Evolutionary conservation across 2,888 invertebrate genomes (phyloP).

Genomic region (Elegia similella): DNA sequence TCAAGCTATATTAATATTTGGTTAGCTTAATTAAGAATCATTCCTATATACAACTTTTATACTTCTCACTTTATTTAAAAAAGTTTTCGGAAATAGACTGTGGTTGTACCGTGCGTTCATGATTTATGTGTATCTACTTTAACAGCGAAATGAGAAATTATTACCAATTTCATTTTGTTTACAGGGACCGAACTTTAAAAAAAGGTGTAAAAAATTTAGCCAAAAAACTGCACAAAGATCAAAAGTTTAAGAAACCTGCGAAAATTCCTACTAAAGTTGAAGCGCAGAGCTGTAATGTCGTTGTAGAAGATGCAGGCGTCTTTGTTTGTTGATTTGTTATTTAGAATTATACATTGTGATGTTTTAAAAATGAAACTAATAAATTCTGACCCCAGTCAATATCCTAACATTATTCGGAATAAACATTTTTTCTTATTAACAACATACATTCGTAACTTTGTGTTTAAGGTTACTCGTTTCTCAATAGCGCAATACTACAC

Average conservation of each 20-base stretch:
- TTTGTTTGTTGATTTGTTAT: constrained; percentile 45
- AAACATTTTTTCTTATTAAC: too few species aligned
- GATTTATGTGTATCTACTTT: background rate
- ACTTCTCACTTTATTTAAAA: too few species aligned
- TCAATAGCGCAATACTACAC: too few species aligned
- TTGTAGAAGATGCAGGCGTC: constrained; percentile 56
- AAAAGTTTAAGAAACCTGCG: constrained; percentile 34
- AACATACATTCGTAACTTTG: too few species aligned
- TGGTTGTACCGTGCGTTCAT: background rate
- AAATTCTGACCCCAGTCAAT: background rate
- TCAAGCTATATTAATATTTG: background rate
- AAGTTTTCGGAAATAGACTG: too few species aligned
- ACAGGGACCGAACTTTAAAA: constrained; percentile 51
- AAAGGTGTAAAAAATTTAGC: constrained; percentile 50
- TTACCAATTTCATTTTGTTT: constrained; percentile 28
- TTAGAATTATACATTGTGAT: background rate
- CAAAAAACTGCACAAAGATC: constrained; percentile 49
- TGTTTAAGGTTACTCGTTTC: too few species aligned
- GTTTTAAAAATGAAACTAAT: background rate
- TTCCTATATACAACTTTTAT: too few species aligned
- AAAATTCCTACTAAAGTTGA: constrained; percentile 32
- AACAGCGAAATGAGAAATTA: background rate
- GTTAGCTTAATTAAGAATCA: too few species aligned
- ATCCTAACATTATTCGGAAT: too few species aligned
- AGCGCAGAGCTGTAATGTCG: constrained; percentile 55